Conservation (phyloP, 2,113 vertebrate genomes). For the Maccullochella peelii region DNA sequence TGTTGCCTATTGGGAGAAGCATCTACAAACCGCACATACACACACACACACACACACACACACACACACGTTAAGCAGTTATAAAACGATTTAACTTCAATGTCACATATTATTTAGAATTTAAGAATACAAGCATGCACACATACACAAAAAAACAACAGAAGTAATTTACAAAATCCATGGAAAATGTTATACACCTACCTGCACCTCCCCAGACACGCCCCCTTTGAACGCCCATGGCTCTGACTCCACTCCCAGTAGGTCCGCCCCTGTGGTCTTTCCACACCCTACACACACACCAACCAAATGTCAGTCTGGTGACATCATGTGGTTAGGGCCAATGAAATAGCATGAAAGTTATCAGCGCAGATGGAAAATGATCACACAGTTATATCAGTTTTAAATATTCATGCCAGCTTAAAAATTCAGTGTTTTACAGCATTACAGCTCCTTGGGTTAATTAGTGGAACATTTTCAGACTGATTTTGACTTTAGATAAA, state of each 20-base stretch:
- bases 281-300: slow-evolving; percentile 85
- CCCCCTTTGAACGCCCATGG: slow-evolving; percentile 88
- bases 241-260: slow-evolving; percentile 83
- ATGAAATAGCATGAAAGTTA: slow-evolving; percentile 3
- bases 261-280: slow-evolving; percentile 77
- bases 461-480: background rate
- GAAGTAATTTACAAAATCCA: background rate
- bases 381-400: background rate
- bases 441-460: background rate
- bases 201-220: slow-evolving; percentile 90
- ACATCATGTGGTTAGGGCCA: background rate
- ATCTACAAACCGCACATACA: slow-evolving; percentile 78
- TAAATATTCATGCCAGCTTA: slow-evolving; percentile 28
- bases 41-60: slow-evolving; percentile 3
- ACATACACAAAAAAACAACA: background rate
- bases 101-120: background rate
- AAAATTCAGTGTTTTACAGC: slow-evolving; percentile 23
- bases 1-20: slow-evolving; percentile 87
- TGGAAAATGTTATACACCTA: slow-evolving; percentile 51
- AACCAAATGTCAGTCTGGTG: background rate
- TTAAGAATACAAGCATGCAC: background rate
- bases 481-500: background rate
- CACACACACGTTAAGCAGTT: background rate
- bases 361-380: background rate
- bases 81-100: background rate